Evolutionary conservation across 2,113 vertebrate genomes (phyloP), one percentile per base, ranked within the genome.

Genomic region (Gopherus evgoodei): DNA sequence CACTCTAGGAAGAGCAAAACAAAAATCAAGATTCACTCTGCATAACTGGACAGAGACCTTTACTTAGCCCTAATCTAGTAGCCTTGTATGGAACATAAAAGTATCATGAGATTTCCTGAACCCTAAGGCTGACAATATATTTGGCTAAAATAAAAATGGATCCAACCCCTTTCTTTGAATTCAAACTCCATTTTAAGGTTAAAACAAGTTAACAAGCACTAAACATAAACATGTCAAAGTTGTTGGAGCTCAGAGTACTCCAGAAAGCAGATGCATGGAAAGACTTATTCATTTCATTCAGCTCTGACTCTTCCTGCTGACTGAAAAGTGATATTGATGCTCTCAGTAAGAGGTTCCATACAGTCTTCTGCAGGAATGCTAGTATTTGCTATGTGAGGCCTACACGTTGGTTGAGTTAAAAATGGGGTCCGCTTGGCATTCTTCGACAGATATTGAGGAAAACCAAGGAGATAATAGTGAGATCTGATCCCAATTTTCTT

Each of bases 191-290:
- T 62, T 62, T 62, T 62, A 12, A 62, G 22, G 11, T 1, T 83
- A 57, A 90, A 84, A 42, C 53, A 72, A 83, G 21, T 9, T 31
- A 27, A 5, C 44, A 89, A 2, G 5, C 62, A 57, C 0, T 42
- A 16, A 57, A 80, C 12, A 31, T 13, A 62, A 62, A 62, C 57
- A 31, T 13, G 57, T 14, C 29, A 31, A 50, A 76, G 57, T 90
- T 35, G 19, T 0, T n/a, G 21, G 4, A 83, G 38, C 3, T 42
- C 47, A 6, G 44, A 87, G 4, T 0, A 4, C 52, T 82, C 9
- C 19, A 19, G 29, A 5, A 89, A 3, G 27, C 27, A 31, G 54
- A 59, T 22, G n/a, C 1, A 4, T 42, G 6, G 72, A 11, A 79
- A 93, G 11, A 80, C 35, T 0, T 35, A 76, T 65, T 83, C 85